These are phyloP conservation scores for Aramus guarauna DNA, from an alignment of 2,113 vertebrate genomes.

Conservation along the genomic window DNA sequence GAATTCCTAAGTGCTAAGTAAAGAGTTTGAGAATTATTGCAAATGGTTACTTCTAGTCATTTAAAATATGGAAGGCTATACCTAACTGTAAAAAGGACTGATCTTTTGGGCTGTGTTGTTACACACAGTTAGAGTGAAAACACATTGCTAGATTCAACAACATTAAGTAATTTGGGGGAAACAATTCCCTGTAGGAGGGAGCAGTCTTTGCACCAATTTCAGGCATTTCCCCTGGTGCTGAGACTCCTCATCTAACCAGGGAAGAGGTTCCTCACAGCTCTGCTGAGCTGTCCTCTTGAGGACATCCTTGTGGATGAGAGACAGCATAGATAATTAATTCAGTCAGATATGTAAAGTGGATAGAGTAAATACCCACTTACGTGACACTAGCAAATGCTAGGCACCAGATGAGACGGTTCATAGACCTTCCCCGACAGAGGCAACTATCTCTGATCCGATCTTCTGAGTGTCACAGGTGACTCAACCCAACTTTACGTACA, in stretches of 20 bases:
- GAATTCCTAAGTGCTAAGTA: background rate
- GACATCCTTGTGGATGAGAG: background rate
- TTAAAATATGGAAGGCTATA: background rate
- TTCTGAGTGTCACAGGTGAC: no score
- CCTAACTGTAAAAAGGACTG: background rate
- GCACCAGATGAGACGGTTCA: no score
- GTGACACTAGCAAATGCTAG: no score
- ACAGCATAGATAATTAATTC: no score
- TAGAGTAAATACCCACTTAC: no score
- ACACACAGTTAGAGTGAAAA: no score
- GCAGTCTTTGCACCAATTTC: background rate
- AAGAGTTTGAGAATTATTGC: background rate
- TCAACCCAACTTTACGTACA: no score
- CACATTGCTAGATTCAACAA: background rate
- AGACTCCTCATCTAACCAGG: no score
- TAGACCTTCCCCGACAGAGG: no score
- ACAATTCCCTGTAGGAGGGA: background rate
- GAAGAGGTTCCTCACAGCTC: background rate
- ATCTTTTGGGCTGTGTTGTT: background rate
- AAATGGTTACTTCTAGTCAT: background rate
- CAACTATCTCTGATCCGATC: no score
- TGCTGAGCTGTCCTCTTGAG: background rate
- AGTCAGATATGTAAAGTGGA: no score
- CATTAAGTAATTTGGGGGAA: background rate
- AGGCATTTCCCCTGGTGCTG: background rate